Conservation (phyloP, 2,113 vertebrate species). For the Platanista minor region DNA sequence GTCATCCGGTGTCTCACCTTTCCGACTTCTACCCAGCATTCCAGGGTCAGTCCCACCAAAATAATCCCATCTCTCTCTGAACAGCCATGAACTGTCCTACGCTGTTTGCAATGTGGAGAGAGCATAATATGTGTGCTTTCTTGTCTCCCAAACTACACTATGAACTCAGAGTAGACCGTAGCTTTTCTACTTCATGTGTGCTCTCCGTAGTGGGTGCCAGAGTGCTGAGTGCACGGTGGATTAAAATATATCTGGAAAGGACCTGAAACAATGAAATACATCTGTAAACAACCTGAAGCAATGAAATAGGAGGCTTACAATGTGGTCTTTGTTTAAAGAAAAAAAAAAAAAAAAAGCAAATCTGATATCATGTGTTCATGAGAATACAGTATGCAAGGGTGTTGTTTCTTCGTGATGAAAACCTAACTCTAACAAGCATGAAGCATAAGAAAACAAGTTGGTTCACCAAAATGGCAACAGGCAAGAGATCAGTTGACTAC, state of each 20-base stretch:
- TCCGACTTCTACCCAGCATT: background rate
- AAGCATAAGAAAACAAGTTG: background rate
- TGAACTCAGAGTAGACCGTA: background rate
- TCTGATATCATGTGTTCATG: background rate
- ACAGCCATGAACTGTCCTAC: fast-evolving
- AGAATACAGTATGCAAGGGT: background rate
- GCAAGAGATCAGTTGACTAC: background rate
- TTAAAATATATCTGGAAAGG: background rate
- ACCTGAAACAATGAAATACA: background rate
- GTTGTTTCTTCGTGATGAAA: background rate
- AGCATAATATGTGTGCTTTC: fast-evolving
- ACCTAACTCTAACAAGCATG: background rate
- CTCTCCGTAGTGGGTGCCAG: background rate
- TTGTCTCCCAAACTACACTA: background rate
- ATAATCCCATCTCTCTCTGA: background rate
- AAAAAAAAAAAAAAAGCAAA: background rate
- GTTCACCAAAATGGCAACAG: background rate
- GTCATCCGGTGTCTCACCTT: background rate
- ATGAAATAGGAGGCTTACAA: background rate
- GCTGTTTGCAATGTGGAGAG: fast-evolving
- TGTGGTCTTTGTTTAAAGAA: background rate
- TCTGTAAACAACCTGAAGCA: background rate
- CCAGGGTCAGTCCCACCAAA: background rate
- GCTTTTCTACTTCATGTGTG: background rate
- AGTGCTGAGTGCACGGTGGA: background rate